phyloP scores from a whole-genome alignment of 2,888 invertebrate genomes.

The Mythimna impura region DNA sequence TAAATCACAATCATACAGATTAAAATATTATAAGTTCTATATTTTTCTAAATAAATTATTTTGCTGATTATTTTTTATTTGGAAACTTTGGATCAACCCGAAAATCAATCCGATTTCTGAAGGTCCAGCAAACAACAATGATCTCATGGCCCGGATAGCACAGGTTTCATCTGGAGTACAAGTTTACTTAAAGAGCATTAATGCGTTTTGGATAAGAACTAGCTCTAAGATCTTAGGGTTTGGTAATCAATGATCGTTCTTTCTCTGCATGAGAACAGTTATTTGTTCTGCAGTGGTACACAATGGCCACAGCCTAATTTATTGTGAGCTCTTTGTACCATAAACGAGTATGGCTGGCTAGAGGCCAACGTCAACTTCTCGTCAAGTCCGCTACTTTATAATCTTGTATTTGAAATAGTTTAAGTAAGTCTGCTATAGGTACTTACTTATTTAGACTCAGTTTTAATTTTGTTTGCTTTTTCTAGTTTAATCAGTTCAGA shows the following conservation, averaged over 20 bases:
- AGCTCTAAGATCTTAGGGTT: not conserved
- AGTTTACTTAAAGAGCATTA: not conserved
- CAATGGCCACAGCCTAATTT: not conserved
- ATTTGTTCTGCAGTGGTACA: not conserved
- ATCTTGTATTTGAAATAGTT: not conserved
- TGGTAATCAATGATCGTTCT: not conserved
- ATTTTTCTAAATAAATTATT: constrained; percentile 19
- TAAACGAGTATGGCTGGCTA: not conserved
- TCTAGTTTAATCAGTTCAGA: not conserved
- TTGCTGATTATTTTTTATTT: constrained; percentile 11
- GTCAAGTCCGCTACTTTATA: not conserved
- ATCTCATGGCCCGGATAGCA: not conserved
- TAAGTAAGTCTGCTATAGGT: not conserved
- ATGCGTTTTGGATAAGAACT: not conserved
- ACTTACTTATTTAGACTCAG: not conserved
- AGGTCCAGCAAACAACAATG: too few relatives aligned
- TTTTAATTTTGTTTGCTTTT: not conserved
- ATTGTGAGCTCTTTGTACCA: not conserved
- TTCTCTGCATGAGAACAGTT: not conserved
- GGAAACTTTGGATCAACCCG: not conserved
- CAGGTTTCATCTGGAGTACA: not conserved
- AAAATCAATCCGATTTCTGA: not conserved
- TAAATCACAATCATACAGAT: constrained; percentile 68
- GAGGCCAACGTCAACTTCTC: not conserved
- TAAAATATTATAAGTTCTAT: not conserved